phyloP scores from a whole-genome alignment of 2,888 invertebrate species.

The Scaeva pyrastri region DNA sequence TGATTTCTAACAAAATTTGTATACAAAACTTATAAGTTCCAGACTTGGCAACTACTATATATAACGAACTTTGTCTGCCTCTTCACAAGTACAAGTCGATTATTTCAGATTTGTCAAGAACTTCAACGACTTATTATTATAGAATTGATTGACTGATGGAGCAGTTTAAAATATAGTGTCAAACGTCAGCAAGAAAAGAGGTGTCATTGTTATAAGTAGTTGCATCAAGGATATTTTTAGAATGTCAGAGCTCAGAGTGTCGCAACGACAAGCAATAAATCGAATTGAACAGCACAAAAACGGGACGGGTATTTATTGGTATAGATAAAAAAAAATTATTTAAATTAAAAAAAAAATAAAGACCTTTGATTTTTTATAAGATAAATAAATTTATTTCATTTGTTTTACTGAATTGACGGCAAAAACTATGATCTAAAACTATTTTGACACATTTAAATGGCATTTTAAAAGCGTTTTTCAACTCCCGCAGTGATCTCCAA shows the following conservation, averaged over 20 bases:
- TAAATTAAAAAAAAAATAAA: no score
- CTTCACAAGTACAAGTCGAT: no score
- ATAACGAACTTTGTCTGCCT: no score
- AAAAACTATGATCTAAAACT: no score
- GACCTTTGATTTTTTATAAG: no score
- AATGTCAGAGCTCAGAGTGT: slow-evolving; percentile 15
- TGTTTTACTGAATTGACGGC: no score
- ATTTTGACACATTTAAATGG: no score
- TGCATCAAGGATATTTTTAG: slow-evolving; percentile 45
- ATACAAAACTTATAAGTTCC: not conserved
- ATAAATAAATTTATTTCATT: no score
- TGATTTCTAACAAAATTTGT: slow-evolving; percentile 15
- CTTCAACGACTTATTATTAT: slow-evolving; percentile 1
- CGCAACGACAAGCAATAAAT: slow-evolving; percentile 48
- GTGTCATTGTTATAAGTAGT: slow-evolving; percentile 32
- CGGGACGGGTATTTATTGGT: slow-evolving; percentile 15
- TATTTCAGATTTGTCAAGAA: slow-evolving; percentile 23
- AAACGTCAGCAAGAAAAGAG: slow-evolving; percentile 11
- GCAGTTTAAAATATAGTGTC: slow-evolving; percentile 15
- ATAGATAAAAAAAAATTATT: no score
- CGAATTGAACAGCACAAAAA: slow-evolving; percentile 33
- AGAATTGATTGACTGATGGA: slow-evolving; percentile 4
- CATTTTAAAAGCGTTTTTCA: no score
- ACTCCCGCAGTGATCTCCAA: no score
- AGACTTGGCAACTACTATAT: no score